These are phyloP conservation scores for Numenius arquata DNA, from an alignment of 2,113 vertebrate genomes.

Conservation along the genomic window DNA sequence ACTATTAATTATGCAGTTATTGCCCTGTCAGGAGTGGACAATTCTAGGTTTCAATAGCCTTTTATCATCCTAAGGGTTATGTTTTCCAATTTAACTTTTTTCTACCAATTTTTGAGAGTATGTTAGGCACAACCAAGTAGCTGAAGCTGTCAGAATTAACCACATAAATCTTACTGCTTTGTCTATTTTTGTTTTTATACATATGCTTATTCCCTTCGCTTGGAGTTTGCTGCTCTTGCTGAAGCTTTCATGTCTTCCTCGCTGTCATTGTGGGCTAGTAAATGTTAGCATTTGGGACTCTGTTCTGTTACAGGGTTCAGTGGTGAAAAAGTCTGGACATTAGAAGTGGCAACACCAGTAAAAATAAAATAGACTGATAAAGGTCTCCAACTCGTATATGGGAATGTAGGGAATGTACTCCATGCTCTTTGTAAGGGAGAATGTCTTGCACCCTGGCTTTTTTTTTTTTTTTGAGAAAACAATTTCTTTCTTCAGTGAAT, in stretches of 20 bases:
- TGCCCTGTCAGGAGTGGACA: neutral
- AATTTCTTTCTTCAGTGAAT: neutral
- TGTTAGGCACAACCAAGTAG: neutral
- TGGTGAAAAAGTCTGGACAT: accelerated
- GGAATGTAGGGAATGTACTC: neutral
- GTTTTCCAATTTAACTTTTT: neutral
- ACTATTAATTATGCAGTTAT: neutral
- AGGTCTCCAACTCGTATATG: neutral
- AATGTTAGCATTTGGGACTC: neutral
- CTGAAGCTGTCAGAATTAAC: neutral
- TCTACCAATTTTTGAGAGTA: neutral
- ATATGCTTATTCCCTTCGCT: neutral
- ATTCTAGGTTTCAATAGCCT: neutral
- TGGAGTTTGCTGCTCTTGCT: neutral
- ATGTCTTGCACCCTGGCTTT: neutral
- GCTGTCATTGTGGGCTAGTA: neutral
- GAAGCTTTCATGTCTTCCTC: neutral
- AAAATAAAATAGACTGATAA: neutral
- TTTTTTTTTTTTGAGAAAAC: neutral
- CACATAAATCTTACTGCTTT: neutral
- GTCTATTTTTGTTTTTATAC: neutral
- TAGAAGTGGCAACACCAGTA: neutral
- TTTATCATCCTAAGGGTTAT: neutral
- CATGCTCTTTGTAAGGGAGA: neutral
- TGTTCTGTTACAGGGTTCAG: neutral